Evolutionary conservation across 2,797 vertebrate genomes (phyloP).

Genomic region (Chloroceryle amazona): DNA sequence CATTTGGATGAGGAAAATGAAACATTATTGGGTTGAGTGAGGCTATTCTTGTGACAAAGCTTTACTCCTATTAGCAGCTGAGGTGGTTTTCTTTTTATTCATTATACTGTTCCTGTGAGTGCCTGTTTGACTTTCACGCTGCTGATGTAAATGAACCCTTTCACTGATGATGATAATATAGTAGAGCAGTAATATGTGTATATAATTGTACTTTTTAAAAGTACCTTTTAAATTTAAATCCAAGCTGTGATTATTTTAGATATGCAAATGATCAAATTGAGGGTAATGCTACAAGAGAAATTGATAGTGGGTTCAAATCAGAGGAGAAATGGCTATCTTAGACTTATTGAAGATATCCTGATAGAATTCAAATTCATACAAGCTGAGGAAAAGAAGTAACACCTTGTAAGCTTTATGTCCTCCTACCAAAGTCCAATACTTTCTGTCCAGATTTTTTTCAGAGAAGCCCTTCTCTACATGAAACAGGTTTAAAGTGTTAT

Average conservation of each 20-base stretch:
- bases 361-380: not conserved
- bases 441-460: not conserved
- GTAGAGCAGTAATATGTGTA: slow-evolving; percentile 22
- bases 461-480: accelerated
- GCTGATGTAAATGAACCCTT: slow-evolving; percentile 61
- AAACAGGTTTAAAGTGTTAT: not conserved
- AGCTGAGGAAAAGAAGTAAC: not conserved
- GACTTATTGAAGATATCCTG: not conserved
- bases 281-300: not conserved
- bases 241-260: slow-evolving; percentile 45
- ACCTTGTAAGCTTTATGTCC: not conserved
- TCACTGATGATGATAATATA: slow-evolving; percentile 56
- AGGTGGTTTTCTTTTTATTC: slow-evolving; percentile 15
- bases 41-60: not conserved
- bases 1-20: not conserved
- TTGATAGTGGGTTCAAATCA: not conserved
- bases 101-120: not conserved
- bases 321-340: not conserved
- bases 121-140: slow-evolving; percentile 42
- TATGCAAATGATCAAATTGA: slow-evolving; percentile 50
- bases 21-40: not conserved
- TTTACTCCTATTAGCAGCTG: not conserved
- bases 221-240: slow-evolving; percentile 54
- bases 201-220: slow-evolving; percentile 51
- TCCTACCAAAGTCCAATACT: not conserved